phyloP scores from a whole-genome alignment of 2,888 invertebrate species.

The Exephanes ischioxanthus region DNA sequence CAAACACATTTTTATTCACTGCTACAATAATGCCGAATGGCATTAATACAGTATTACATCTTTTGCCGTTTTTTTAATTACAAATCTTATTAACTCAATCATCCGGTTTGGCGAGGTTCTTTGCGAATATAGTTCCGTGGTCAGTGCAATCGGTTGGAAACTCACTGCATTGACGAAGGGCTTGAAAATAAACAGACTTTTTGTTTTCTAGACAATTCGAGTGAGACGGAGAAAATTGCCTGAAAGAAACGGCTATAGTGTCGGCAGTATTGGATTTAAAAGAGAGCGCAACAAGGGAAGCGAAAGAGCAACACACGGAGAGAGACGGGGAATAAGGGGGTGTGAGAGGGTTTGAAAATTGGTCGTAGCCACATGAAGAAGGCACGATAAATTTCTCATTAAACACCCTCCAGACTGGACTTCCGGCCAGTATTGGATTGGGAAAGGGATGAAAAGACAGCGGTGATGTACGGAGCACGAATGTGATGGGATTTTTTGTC shows the following conservation, averaged over 20 bases:
- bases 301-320: slow-evolving; percentile 18
- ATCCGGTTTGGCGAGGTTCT: neutral
- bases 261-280: slow-evolving; percentile 42
- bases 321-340: slow-evolving; percentile 39
- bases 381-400: slow-evolving; percentile 77
- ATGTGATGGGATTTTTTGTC: slow-evolving; percentile 69
- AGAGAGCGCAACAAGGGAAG: slow-evolving; percentile 25
- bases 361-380: slow-evolving; percentile 68
- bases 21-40: neutral
- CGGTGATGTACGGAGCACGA: slow-evolving; percentile 64
- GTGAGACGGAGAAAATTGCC: slow-evolving; percentile 50
- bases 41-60: neutral
- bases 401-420: slow-evolving; percentile 67
- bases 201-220: neutral
- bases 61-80: neutral
- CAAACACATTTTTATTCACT: slow-evolving; percentile 16
- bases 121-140: neutral
- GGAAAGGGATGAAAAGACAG: slow-evolving; percentile 32
- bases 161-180: neutral
- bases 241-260: slow-evolving; percentile 28
- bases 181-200: neutral
- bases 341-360: slow-evolving; percentile 71
- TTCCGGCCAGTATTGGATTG: slow-evolving; percentile 63
- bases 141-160: neutral
- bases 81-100: neutral